phyloP scores from a whole-genome alignment of 2,797 vertebrate genomes.

The Bradypus variegatus region DNA sequence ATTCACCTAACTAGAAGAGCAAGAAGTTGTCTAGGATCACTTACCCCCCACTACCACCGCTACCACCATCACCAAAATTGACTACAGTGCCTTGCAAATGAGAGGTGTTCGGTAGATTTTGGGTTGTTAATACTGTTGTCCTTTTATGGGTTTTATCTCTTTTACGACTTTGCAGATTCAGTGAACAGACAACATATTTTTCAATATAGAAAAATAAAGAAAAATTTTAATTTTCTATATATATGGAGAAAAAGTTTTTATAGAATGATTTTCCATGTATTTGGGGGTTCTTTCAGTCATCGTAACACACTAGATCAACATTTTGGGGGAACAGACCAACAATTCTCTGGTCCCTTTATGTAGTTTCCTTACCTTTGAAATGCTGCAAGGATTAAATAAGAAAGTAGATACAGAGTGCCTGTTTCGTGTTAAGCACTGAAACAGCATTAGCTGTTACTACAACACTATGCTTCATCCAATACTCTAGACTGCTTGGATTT shows the following conservation, averaged over 20 bases:
- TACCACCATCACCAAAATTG: not conserved
- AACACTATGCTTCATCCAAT: fast-evolving
- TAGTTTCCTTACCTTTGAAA: not conserved
- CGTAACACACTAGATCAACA: too few species aligned
- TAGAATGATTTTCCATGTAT: not conserved
- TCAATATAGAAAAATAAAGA: too few species aligned
- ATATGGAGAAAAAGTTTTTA: too few species aligned
- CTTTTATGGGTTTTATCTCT: not conserved
- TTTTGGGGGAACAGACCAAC: not conserved
- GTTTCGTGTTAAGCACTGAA: fast-evolving
- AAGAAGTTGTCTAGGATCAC: fast-evolving
- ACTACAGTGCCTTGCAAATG: too few species aligned
- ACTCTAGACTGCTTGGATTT: fast-evolving
- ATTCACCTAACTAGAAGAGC: not conserved
- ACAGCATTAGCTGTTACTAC: fast-evolving
- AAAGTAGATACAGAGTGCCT: fast-evolving
- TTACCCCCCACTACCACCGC: too few species aligned
- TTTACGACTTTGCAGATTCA: fast-evolving
- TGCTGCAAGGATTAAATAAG: not conserved
- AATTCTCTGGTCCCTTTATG: not conserved
- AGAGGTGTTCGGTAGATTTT: too few species aligned
- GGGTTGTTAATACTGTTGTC: too few species aligned
- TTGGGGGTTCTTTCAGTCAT: not conserved
- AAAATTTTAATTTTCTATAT: too few species aligned
- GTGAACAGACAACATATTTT: fast-evolving